Base-by-base conservation (phyloP, 2,888 invertebrate species). In the Epirrhoe alternata region DNA sequence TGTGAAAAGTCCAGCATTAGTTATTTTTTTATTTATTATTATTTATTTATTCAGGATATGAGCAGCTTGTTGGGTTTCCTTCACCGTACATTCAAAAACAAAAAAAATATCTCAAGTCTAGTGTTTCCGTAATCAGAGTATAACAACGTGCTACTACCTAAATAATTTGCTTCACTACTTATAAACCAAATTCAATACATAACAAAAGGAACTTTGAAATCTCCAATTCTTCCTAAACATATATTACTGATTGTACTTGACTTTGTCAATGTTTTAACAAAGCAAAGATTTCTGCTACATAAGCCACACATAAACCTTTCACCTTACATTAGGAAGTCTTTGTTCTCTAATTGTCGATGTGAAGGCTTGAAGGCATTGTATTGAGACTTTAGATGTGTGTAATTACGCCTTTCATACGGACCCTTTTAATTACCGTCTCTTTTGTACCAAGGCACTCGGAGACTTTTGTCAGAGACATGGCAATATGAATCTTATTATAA, bases 341-440 rank as follows among this genome's bases (percentile, higher is more conserved):
- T 79, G 77, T 80, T 76, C 76, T 59, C 68, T 77, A 81, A 80
- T 79, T 78, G 74, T 73, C 70, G 62, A 76, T 69, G 77, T 75
- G 76, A 77, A 74, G 56, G 64, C 65, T 69, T 50, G 74, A 72
- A 70, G 50, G 73, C 64, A 68, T 75, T 79, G 81, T 78, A 75
- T 73, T 67, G 73, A 72, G 70, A 71, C 66, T 68, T 69, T 51
- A 60, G 63, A 70, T 70, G 71, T 73, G 66, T 71, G 74, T 89
- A 90, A 90, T 92, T 88, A 88, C 82, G 74, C 77, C 86, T 89
- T 89, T 87, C 86, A 88, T 83, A 83, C 84, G 79, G 75, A 84
- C 90, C 89, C 89, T 85, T 84, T 84, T 89, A 88, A 90, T 92
- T 89, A 89, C 83, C 68, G 63, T 57, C 73, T 77, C 78, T 82